Base-by-base conservation (phyloP, 2,888 invertebrate species). In the Caenorhabditis parvicauda region DNA sequence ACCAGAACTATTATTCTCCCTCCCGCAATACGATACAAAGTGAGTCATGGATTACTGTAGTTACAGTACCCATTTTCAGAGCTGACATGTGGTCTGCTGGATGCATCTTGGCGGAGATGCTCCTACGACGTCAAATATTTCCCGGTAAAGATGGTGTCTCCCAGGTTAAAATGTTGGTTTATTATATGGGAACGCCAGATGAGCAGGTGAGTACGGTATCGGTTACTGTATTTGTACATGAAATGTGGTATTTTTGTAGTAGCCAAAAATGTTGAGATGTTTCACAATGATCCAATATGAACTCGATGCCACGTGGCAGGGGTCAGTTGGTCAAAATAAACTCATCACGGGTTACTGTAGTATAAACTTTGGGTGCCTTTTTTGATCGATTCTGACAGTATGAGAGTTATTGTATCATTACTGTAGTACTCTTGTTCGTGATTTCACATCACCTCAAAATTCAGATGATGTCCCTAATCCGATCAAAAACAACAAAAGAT, bases 31-130 rank as follows among this genome's bases (percentile, higher is more conserved):
- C 67, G 82, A 82, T 38, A 80, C 82, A 3, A 83, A 77, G 76
- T 72, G 21, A 59, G 67, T 48, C 32, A 37, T 41, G n/a, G n/a
- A n/a, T n/a, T n/a, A n/a, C n/a, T 17, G 21, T n/a, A n/a, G n/a
- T n/a, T n/a, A n/a, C n/a, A n/a, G n/a, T n/a, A n/a, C n/a, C 17
- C 27, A n/a, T 5, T 55, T 72, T 51, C 39, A 77, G 83, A 49
- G 83, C 84, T 0, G 84, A 84, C 60, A 80, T 84, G 69, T 84
- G 84, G 84, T 83, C 84, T 17, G 83, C 83, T 1, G 84, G 84
- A 12, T 84, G 84, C 70, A 84, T 84, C 29, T 82, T 85, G 64
- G 84, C 83, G 6, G 84, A 84, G 67, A 83, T 84, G 83, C 75
- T 85, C 38, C 82, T 83, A 32, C 72, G 84, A n/a, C 82, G 83